A percentile compares a stretch with the other conserved stretches of the same genome.
These are phyloP conservation scores for Dendrocincla tyrannina DNA, from an alignment of 2,797 vertebrate genomes.

Conservation along the genomic window DNA sequence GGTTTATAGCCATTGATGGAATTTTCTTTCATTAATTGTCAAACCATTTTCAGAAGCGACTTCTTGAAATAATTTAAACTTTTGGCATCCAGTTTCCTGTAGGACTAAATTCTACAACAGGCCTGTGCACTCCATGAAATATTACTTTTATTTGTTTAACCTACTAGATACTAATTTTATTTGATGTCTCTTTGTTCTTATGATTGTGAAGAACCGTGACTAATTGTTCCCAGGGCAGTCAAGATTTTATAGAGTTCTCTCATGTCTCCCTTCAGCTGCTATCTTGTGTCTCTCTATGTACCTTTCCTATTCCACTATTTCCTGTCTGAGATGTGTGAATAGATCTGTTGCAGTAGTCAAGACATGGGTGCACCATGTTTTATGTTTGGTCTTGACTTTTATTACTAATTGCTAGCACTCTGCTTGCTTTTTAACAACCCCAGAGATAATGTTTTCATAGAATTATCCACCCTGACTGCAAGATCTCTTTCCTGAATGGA, in stretches of 20 bases:
- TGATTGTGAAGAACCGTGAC: neutral
- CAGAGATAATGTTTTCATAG: neutral
- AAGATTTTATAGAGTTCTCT: neutral
- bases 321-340: neutral
- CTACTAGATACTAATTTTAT: neutral
- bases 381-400: neutral
- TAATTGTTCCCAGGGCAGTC: neutral
- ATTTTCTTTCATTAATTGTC: constrained; percentile 6
- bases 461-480: neutral
- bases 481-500: neutral
- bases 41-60: neutral
- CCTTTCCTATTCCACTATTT: neutral
- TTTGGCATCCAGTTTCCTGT: neutral
- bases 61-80: neutral
- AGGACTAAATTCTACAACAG: neutral
- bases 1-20: neutral
- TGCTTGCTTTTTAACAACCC: neutral
- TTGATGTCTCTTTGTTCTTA: neutral
- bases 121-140: neutral
- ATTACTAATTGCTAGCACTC: neutral
- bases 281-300: neutral
- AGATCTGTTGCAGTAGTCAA: neutral
- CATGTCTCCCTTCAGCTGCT: neutral
- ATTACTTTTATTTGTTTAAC: constrained; percentile 2
- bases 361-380: neutral